Conservation (phyloP, 1,140 invertebrate species). For the Drosophila jambulina region DNA sequence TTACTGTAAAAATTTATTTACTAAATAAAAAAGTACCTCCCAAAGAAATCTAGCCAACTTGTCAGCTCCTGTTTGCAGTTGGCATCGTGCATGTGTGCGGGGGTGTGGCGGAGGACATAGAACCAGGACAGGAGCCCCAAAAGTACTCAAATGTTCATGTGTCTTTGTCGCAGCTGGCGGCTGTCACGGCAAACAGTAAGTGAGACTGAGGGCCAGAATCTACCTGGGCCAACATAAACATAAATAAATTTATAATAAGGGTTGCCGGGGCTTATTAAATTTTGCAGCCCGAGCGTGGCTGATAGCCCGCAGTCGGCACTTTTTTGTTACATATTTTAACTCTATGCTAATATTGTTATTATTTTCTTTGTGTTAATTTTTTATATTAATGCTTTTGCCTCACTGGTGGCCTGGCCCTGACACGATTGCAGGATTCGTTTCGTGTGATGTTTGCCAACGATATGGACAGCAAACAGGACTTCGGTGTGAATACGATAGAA, state of each 20-base stretch:
- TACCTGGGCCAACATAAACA: conserved; percentile 59
- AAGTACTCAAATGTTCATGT: conserved; percentile 52
- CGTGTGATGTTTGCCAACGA: conserved; percentile 41
- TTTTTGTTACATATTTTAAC: conserved; percentile 29
- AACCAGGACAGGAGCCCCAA: conserved; percentile 52
- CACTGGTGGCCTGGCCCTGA: conserved; percentile 30
- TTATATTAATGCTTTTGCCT: conserved; percentile 27
- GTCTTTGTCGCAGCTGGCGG: conserved; percentile 60
- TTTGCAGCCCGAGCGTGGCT: conserved; percentile 23
- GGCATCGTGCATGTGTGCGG: conserved; percentile 14
- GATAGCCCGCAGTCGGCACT: conserved; percentile 10
- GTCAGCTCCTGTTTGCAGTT: conserved; percentile 17
- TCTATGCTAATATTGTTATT: conserved; percentile 51
- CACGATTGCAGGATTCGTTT: conserved; percentile 29
- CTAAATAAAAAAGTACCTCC: neutral
- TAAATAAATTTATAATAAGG: conserved; percentile 71
- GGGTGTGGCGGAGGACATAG: conserved; percentile 28
- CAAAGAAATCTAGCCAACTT: conserved; percentile 4
- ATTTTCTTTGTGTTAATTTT: conserved; percentile 33
- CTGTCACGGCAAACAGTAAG: conserved; percentile 66
- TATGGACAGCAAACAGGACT: conserved; percentile 30
- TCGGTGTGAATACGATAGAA: conserved; percentile 28
- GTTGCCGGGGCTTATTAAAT: conserved; percentile 63
- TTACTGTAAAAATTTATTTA: too few species aligned
- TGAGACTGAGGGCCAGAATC: conserved; percentile 27